Conservation (phyloP, 2,888 invertebrate genomes). For the Nephrotoma appendiculata region DNA sequence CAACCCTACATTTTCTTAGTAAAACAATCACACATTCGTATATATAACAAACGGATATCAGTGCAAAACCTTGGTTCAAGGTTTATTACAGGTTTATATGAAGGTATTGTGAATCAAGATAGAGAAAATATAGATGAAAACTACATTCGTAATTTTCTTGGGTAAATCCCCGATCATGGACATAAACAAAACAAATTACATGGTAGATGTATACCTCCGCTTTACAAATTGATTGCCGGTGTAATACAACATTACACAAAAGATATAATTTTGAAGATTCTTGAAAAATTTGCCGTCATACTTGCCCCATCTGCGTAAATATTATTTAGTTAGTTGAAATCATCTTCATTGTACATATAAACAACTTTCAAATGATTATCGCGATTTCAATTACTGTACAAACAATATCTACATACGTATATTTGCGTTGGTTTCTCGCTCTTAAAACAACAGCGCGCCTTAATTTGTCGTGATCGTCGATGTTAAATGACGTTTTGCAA, state of each 20-base stretch:
- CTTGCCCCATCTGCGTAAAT: too few species aligned
- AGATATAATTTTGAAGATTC: too few species aligned
- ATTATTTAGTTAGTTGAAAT: neutral
- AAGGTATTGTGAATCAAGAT: neutral
- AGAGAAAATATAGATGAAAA: neutral
- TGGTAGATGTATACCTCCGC: too few species aligned
- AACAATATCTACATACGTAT: neutral
- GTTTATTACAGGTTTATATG: neutral
- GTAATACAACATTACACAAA: too few species aligned
- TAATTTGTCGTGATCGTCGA: neutral
- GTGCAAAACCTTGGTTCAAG: neutral
- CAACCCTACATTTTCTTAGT: neutral
- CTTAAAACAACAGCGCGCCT: neutral
- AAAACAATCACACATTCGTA: too few species aligned
- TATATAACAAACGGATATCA: neutral
- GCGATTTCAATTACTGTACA: neutral
- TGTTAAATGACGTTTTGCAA: neutral
- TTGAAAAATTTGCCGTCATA: too few species aligned
- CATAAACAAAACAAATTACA: too few species aligned
- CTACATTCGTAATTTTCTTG: neutral
- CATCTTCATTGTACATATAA: neutral
- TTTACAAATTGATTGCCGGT: too few species aligned
- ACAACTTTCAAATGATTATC: too few species aligned
- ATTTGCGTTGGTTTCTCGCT: neutral
- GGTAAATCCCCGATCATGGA: neutral